Base-by-base conservation (phyloP, 2,797 vertebrate genomes). In the Myotis daubentonii region DNA sequence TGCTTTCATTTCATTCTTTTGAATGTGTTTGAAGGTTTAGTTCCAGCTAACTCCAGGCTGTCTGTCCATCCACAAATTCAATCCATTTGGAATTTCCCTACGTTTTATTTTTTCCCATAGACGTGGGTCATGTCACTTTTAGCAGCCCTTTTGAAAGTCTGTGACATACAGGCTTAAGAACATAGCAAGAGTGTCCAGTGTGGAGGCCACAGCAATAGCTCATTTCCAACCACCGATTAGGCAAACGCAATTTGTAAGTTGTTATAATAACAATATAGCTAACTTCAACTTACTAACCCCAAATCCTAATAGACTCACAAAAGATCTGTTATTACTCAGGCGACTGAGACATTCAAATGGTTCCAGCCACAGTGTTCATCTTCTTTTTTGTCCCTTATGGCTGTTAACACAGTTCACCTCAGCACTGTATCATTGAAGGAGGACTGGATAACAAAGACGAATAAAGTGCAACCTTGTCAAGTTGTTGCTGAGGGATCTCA, bases 401-500 rank as follows among this genome's bases (percentile, higher is more conserved):
- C 23, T 76, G 6, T 65, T 92, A 36, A 72, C 16, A 38, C 16
- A 80, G 38, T 36, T 88, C 49, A 91, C 0, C 51, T 60, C 71
- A 87, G 41, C 41, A 30, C 8, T 55, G 19, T 15, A 11, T 38
- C 22, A 22, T 65, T 3, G 8, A 53, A 93, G 38, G 53, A 81
- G 6, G 1, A 22, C 11, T 57, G 53, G 23, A 70, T n/a, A 20
- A 28, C 8, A 57, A 68, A 95, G 13, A 71, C 51, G 30, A 57
- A 91, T 47, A 57, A 93, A 47, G 19, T 91, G 60, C 86, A 93
- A 75, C 6, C 33, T 49, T 83, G 44, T 79, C 22, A 41, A 57
- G 20, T 71, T 60, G 47, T 93, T 92, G 60, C 86, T 62, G 22
- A 81, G 33, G 83, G 11, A 72, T 76, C 33, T 91, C 87, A 83